Evolutionary conservation across 2,113 vertebrate species (phyloP).

Genomic region (Notechis scutatus): DNA sequence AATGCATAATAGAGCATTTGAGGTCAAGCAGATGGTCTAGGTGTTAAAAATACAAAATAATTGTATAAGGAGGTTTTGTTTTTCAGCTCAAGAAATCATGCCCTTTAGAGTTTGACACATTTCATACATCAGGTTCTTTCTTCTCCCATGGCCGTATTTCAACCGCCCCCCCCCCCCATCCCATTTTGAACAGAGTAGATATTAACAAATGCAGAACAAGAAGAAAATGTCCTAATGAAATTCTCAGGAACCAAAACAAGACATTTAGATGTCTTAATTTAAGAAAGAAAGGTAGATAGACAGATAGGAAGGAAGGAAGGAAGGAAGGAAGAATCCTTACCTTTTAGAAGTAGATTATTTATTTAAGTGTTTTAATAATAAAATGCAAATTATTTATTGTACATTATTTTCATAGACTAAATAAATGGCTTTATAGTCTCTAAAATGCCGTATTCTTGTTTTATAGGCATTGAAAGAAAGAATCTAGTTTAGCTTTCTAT

Average conservation of each 20-base stretch:
- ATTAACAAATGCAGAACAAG: neutral
- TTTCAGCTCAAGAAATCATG: neutral
- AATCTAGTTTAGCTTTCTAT: accelerated
- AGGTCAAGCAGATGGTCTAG: no score
- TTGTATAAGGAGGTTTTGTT: neutral
- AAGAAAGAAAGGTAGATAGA: conserved; percentile 23
- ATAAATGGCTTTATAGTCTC: conserved; percentile 80
- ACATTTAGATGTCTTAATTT: conserved; percentile 72
- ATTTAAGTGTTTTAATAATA: conserved; percentile 96
- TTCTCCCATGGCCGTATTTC: neutral
- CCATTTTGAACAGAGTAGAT: neutral
- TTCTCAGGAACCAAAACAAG: conserved; percentile 74
- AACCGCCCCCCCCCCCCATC: no score
- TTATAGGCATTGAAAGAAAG: neutral
- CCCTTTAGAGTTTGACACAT: neutral
- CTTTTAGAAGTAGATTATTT: conserved; percentile 94
- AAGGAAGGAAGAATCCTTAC: conserved; percentile 41
- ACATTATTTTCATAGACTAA: conserved; percentile 99
- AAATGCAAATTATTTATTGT: conserved; percentile 98
- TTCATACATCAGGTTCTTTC: neutral
- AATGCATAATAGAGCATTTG: neutral
- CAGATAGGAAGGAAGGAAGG: neutral
- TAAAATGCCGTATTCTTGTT: conserved; percentile 7
- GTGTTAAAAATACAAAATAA: neutral
- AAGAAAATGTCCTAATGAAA: conserved; percentile 60